Percentiles rank a stretch among this genome's conserved stretches.
Evolutionary conservation across 2,888 invertebrate species (phyloP).

Genomic region (Dexiosoma caninum): DNA sequence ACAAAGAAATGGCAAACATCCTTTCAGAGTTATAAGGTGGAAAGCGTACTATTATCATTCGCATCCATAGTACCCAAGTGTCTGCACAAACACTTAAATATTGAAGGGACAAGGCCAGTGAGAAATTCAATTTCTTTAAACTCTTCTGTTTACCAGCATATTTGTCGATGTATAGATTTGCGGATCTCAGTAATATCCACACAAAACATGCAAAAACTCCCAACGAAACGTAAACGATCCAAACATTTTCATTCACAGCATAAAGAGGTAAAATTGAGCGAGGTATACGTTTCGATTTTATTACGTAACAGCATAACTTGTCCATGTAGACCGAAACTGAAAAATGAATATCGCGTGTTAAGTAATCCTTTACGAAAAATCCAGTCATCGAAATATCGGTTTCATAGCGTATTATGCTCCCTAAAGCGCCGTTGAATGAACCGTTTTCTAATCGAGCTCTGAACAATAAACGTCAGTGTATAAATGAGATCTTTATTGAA

Average conservation of each 20-base stretch:
- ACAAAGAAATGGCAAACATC: slow-evolving; percentile 75
- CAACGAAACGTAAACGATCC: slow-evolving; percentile 73
- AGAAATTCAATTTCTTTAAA: not conserved
- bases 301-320: slow-evolving; percentile 76
- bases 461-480: not conserved
- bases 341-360: slow-evolving; percentile 74
- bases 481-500: too few relatives aligned
- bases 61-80: slow-evolving; percentile 75
- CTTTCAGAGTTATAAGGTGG: slow-evolving; percentile 75
- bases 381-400: slow-evolving; percentile 76
- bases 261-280: slow-evolving; percentile 76
- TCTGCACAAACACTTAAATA: slow-evolving; percentile 71
- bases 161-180: slow-evolving; percentile 65
- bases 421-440: slow-evolving; percentile 75
- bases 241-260: slow-evolving; percentile 73
- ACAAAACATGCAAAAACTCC: slow-evolving; percentile 69
- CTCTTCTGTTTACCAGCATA: not conserved
- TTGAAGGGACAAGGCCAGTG: not conserved
- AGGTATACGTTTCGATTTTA: slow-evolving; percentile 76
- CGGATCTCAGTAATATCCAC: slow-evolving; percentile 71
- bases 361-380: slow-evolving; percentile 78
- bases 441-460: slow-evolving; percentile 74
- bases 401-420: slow-evolving; percentile 72
- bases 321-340: slow-evolving; percentile 76
- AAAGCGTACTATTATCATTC: slow-evolving; percentile 72